Evolutionary conservation across 1,140 invertebrate genomes (phyloP).

Genomic region (Drosophila ambigua): DNA sequence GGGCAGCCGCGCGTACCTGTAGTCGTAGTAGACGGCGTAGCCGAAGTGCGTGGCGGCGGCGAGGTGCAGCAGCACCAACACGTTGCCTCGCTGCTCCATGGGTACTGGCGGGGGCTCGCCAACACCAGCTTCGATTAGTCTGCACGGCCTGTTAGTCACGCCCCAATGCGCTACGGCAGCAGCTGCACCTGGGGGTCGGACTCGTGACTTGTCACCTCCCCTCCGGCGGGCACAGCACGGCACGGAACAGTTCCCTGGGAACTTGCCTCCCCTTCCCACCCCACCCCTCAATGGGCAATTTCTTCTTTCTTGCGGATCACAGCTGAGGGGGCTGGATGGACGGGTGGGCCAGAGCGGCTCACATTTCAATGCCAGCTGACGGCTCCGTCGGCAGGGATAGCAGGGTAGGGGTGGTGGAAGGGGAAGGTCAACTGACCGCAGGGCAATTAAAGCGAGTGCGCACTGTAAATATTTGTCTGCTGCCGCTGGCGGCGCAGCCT

Average conservation of each 20-base stretch:
- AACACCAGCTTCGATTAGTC: too few relatives aligned
- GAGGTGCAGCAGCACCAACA: constrained; percentile 85
- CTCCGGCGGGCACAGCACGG: too few relatives aligned
- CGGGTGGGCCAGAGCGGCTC: constrained; percentile 13
- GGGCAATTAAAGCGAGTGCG: constrained; percentile 29
- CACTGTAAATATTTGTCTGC: constrained; percentile 51
- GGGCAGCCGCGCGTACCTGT: constrained; percentile 86
- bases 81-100: constrained; percentile 21
- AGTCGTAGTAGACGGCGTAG: constrained; percentile 90
- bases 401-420: neutral
- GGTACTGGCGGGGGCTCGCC: neutral
- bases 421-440: constrained; percentile 12
- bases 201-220: too few relatives aligned
- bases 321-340: constrained; percentile 10
- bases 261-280: too few relatives aligned
- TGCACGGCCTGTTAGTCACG: too few relatives aligned
- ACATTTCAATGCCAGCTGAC: constrained; percentile 49
- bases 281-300: too few relatives aligned
- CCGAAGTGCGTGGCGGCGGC: constrained; percentile 87
- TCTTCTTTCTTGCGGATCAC: neutral
- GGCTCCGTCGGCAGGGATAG: neutral
- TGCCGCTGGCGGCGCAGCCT: constrained; percentile 21
- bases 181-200: too few relatives aligned
- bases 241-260: too few relatives aligned
- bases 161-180: too few relatives aligned